A percentile compares a stretch with the other conserved stretches of the same genome.
Conservation (phyloP, 2,797 vertebrate genomes). For the Sandelia bainsii region DNA sequence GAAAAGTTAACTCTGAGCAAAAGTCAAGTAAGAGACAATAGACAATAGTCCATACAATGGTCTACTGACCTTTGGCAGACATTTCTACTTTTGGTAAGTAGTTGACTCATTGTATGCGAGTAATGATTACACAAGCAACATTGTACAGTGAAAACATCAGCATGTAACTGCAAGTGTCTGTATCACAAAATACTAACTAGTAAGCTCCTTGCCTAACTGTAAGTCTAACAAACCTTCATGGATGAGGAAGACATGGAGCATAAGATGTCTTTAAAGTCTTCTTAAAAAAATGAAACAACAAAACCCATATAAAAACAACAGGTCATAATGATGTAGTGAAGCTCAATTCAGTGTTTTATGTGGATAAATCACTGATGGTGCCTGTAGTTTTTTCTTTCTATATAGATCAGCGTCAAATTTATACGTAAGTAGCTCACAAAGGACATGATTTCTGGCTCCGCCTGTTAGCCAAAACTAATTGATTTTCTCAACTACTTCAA, state of each 20-base stretch:
- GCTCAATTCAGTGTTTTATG: too few relatives aligned
- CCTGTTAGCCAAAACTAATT: too few relatives aligned
- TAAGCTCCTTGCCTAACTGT: too few relatives aligned
- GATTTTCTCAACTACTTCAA: background rate
- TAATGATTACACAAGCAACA: background rate
- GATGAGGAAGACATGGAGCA: background rate
- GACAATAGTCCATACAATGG: background rate
- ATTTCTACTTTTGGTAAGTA: conserved; percentile 13
- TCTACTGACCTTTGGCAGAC: conserved; percentile 47
- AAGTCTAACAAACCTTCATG: background rate
- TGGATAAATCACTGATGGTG: too few relatives aligned
- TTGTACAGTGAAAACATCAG: background rate
- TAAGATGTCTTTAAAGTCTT: background rate
- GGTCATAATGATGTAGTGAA: background rate
- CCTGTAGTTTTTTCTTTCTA: too few relatives aligned
- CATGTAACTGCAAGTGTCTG: background rate
- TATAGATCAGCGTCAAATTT: too few relatives aligned
- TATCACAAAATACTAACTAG: too few relatives aligned
- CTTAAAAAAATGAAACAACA: background rate
- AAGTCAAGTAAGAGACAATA: conserved; percentile 30
- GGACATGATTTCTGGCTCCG: background rate
- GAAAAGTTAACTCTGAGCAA: conserved; percentile 46
- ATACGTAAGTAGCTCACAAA: too few relatives aligned
- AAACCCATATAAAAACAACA: background rate
- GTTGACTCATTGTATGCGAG: conserved; percentile 26